Evolutionary conservation across 1,140 invertebrate genomes (phyloP).

Genomic region (Hermatobates lingyangjiaoensis): DNA sequence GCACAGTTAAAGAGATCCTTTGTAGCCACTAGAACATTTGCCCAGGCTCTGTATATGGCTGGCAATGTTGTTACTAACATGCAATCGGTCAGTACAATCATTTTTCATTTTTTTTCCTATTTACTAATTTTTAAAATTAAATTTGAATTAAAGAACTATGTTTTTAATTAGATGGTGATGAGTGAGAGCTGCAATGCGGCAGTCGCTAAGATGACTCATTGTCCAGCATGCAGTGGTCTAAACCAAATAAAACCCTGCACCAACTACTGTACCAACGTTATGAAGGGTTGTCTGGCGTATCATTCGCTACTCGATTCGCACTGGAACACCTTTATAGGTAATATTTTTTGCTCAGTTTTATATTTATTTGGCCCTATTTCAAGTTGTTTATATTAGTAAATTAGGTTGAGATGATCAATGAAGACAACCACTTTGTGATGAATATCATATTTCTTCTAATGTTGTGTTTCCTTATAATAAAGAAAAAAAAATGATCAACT

Average conservation of each 20-base stretch:
- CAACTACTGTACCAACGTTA: constrained; percentile 73
- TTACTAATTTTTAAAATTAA: background rate
- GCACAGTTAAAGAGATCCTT: constrained; percentile 79
- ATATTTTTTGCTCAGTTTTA: no score
- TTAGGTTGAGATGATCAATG: no score
- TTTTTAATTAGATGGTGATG: background rate
- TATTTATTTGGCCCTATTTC: no score
- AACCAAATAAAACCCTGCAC: constrained; percentile 54
- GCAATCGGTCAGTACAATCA: constrained; percentile 41
- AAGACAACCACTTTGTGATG: no score
- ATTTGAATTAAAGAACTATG: background rate
- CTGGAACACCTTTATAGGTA: constrained; percentile 84
- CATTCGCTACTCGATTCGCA: constrained; percentile 63
- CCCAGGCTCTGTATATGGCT: constrained; percentile 65
- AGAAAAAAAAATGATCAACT: no score
- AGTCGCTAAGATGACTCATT: constrained; percentile 67
- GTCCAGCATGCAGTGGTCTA: constrained; percentile 62
- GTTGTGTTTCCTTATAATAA: no score
- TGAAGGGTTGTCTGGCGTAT: constrained; percentile 72
- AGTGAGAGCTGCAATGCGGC: constrained; percentile 51
- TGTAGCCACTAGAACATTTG: constrained; percentile 81
- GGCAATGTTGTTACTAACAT: constrained; percentile 66
- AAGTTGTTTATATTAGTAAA: no score
- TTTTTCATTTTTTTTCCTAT: background rate
- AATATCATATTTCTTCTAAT: no score